Conservation (phyloP, 2,888 invertebrate genomes). For the Lysandra bellargus region DNA sequence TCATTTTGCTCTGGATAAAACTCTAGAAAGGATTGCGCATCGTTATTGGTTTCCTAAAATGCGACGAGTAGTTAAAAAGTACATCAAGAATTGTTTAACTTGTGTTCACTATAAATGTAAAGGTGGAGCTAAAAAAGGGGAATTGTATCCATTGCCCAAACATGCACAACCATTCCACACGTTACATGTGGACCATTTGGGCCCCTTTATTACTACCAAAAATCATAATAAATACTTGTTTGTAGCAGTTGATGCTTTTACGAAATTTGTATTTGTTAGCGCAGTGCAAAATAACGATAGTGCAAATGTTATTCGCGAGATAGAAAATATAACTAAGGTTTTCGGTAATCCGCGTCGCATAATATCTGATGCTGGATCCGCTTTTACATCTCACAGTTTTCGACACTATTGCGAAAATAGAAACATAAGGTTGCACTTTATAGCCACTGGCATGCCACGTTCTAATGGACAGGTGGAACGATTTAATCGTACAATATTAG, state of each 20-base stretch:
- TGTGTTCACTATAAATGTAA: constrained; percentile 27
- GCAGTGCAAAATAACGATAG: no score
- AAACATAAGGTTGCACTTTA: no score
- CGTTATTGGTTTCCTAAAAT: constrained; percentile 7
- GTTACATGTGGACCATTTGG: constrained; percentile 22
- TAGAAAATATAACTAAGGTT: no score
- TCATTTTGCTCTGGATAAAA: constrained; percentile 33
- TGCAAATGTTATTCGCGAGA: no score
- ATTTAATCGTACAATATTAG: no score
- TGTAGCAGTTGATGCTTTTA: background rate
- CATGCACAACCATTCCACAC: constrained; percentile 22
- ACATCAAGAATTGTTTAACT: constrained; percentile 18
- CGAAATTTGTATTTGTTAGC: background rate
- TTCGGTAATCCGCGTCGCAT: no score
- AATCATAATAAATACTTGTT: background rate
- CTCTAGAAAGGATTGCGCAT: background rate
- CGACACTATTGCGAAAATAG: no score
- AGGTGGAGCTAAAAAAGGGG: background rate
- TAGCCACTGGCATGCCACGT: no score
- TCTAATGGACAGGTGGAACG: no score
- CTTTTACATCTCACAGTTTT: no score
- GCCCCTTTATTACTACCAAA: background rate
- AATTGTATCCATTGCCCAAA: background rate
- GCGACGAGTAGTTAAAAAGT: constrained; percentile 3
- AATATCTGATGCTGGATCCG: no score